Conservation (phyloP, 2,797 vertebrate species). For the Myiotriccus ornatus region DNA sequence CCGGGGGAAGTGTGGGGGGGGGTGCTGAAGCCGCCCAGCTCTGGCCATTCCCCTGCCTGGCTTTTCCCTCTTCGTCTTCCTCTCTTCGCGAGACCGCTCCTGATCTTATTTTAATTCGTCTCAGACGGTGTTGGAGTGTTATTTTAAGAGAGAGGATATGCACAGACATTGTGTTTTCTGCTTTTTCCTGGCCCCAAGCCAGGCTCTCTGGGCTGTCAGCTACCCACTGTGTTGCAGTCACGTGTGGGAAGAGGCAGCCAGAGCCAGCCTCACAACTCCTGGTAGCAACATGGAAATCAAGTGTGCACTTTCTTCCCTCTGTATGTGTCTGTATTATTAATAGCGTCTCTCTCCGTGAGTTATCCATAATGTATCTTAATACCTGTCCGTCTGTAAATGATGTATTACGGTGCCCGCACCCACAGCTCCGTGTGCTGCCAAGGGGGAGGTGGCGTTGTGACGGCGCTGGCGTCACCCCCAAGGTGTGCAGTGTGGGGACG, state of each 20-base stretch:
- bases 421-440: background rate
- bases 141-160: slow-evolving; percentile 80
- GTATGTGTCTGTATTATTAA: slow-evolving; percentile 76
- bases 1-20: too few relatives aligned
- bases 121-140: slow-evolving; percentile 75
- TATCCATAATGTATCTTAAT: slow-evolving; percentile 70
- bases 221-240: slow-evolving; percentile 76
- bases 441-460: background rate
- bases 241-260: slow-evolving; percentile 73
- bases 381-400: slow-evolving; percentile 63
- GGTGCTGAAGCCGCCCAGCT: background rate
- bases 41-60: background rate
- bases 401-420: background rate
- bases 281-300: slow-evolving; percentile 70
- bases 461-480: background rate
- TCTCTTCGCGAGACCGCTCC: slow-evolving; percentile 41
- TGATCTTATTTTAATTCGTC: slow-evolving; percentile 76
- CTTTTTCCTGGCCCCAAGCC: slow-evolving; percentile 86
- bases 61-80: slow-evolving; percentile 11
- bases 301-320: slow-evolving; percentile 68
- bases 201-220: slow-evolving; percentile 76
- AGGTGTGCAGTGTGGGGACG: background rate
- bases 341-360: slow-evolving; percentile 62
- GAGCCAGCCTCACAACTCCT: slow-evolving; percentile 67
- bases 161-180: slow-evolving; percentile 80